Percentiles rank a stretch among this genome's conserved stretches.
Conservation (phyloP, 2,797 vertebrate species). For the Petrocephalus sullivani region DNA sequence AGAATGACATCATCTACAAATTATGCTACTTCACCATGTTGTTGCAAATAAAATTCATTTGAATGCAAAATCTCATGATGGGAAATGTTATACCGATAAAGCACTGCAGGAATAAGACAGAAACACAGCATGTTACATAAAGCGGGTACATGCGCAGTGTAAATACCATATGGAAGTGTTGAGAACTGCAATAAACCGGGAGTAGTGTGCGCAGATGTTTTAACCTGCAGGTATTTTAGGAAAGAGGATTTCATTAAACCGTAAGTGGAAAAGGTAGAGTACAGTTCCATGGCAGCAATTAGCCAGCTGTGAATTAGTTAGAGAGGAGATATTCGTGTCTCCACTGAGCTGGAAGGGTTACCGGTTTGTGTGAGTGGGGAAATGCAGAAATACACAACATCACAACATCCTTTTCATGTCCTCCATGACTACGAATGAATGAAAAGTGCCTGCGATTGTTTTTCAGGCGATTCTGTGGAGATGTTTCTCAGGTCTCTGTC, state of each 20-base stretch:
- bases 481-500: neutral
- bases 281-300: slow-evolving; percentile 5
- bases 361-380: neutral
- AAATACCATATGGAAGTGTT: neutral
- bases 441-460: neutral
- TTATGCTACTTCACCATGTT: neutral
- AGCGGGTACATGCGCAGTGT: too few relatives aligned
- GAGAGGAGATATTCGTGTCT: neutral
- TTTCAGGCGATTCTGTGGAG: neutral
- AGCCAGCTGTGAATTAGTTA: slow-evolving; percentile 5
- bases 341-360: neutral
- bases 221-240: slow-evolving; percentile 10
- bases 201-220: neutral
- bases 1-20: neutral
- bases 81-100: neutral
- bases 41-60: neutral
- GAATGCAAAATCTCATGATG: neutral
- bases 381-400: neutral
- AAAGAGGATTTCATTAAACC: slow-evolving; percentile 17
- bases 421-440: neutral
- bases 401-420: neutral
- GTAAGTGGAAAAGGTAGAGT: neutral
- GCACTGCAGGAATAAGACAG: neutral
- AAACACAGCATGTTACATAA: neutral
- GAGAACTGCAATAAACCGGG: neutral